These are phyloP conservation scores for Labrus mixtus DNA, from an alignment of 2,113 vertebrate genomes.

Conservation along the genomic window DNA sequence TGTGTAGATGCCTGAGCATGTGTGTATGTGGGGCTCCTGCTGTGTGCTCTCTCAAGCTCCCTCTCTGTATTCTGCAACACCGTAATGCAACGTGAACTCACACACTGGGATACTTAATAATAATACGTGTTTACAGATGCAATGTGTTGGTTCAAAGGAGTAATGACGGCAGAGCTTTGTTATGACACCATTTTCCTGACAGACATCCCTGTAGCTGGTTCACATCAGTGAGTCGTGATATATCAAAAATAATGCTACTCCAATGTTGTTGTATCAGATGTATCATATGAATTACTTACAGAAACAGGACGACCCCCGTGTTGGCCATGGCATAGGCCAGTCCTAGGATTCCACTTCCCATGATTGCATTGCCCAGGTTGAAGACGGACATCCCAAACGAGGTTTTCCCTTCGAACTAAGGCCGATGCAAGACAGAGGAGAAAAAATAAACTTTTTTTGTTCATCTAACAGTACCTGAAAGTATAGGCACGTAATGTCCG, in stretches of 20 bases:
- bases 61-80: no score
- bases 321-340: constrained; percentile 98
- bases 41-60: no score
- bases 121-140: no score
- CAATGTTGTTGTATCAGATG: background rate
- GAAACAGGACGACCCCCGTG: constrained; percentile 94
- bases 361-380: constrained; percentile 98
- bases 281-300: constrained; percentile 88
- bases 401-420: constrained; percentile 96
- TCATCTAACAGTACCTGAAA: background rate
- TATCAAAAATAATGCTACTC: background rate
- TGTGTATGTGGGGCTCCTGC: no score
- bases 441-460: background rate
- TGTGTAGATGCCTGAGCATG: no score
- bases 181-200: constrained; percentile 10
- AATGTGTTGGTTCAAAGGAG: no score
- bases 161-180: no score
- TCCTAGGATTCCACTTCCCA: constrained; percentile 98
- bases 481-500: background rate
- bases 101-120: no score
- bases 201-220: constrained; percentile 11
- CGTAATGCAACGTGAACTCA: no score
- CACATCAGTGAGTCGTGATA: constrained; percentile 13
- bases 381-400: constrained; percentile 98
- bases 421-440: background rate